Evolutionary conservation across 2,888 invertebrate species (phyloP), one percentile per base, ranked within the genome.

Genomic region (Tipula helvola): DNA sequence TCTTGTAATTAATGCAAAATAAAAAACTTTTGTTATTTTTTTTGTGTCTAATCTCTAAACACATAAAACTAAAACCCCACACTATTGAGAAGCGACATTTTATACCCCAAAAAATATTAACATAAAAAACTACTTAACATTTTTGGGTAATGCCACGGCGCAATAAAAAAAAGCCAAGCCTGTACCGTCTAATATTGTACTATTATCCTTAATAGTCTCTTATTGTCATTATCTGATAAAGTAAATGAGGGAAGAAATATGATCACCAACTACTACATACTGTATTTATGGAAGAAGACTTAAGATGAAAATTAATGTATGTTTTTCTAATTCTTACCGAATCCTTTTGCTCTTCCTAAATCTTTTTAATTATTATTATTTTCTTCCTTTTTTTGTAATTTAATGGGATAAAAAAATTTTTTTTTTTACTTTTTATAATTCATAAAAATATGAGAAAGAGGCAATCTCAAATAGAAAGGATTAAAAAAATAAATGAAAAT

Each of bases 291-390:
- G 3, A 52, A 13, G 52, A 71, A 71, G 71, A 71, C 71, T 71
- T 71, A 71, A 71, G 71, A 71, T 71, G 71, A 71, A 71, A 71
- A 71, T 71, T 71, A 71, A 71, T 71, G 71, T 71, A 71, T 71
- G 71, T 71, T 71, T 71, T 71, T 71, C 71, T 71, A 71, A 71
- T 71, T 71, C 28, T 71, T 71, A 28, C 12, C 28, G 71, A 71
- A 28, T 71, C 71, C 71, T 71, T 28, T 28, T 71, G 28, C 71
- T 71, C 57, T 57, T 57, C 28, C 12, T 28, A 71, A 28, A 71
- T 71, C 71, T 71, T 71, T 71, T 28, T 71, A 71, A 71, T 71
- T 71, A 28, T 71, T 71, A 71, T 71, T 10, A 71, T 71, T 71
- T 71, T 71, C 71, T 71, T 71, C 71, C 71, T 71, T 71, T 8